Evolutionary conservation across 2,888 invertebrate species (phyloP), one percentile per base, ranked within the genome.

Genomic region (Diogma glabrata): DNA sequence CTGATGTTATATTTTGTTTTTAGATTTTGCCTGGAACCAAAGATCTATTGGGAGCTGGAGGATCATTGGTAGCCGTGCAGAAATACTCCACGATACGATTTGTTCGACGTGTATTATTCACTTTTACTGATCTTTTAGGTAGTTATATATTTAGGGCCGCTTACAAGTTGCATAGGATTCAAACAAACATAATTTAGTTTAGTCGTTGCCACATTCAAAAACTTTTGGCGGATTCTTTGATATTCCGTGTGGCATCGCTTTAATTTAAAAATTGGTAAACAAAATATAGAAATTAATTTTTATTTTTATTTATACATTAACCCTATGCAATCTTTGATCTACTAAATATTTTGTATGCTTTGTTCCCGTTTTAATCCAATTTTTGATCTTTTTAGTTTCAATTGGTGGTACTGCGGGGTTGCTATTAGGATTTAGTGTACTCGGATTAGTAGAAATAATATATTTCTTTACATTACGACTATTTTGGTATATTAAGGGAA

Each of bases 341-440:
- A n/a, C n/a, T n/a, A n/a, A n/a, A n/a, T n/a, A n/a, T n/a, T n/a
- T n/a, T n/a, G n/a, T n/a, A n/a, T n/a, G n/a, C n/a, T n/a, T n/a
- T n/a, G n/a, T n/a, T n/a, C n/a, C n/a, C n/a, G n/a, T n/a, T n/a
- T n/a, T n/a, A n/a, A n/a, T n/a, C n/a, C n/a, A n/a, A n/a, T n/a
- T n/a, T n/a, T n/a, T n/a, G 14, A 36, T n/a, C 51, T 51, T 66
- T 70, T 7, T 66, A 85, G 84, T 85, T 56, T 78, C 81, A 8
- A 79, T 87, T 4, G 87, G 87, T n/a, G 84, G 86, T 22, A 84
- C 85, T 67, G 84, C 83, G 0, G 87, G 87, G 0, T 67, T 87
- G 3, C 85, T 86, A 64, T 73, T 87, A 5, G 87, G 87, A 23
- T 84, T 84, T 61, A 87, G 85, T 58, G 81, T 87, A 1, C 71